Evolutionary conservation across 1,140 invertebrate species (phyloP), one percentile per base, ranked within the genome.

Genomic region (Drosophila orosa): DNA sequence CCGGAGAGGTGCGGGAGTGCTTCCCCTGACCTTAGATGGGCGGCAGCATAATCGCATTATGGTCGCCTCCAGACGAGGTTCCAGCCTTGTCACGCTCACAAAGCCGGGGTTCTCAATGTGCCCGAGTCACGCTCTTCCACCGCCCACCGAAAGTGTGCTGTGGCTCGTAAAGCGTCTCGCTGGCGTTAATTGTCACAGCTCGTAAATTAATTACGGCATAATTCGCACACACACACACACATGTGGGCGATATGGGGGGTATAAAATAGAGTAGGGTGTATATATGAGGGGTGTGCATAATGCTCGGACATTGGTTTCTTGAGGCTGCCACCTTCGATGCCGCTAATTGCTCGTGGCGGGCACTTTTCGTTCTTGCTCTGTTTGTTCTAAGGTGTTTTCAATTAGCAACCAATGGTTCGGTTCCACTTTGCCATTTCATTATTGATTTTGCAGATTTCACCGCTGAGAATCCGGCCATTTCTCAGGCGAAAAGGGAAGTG

Each of bases 181-280:
- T 78, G 72, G 78, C 84, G 84, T 89, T 87, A 87, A 87, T 89
- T 87, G 84, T 87, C 84, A 87, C 84, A 87, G 84, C 80, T 87
- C 80, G 84, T 87, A 87, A 87, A 87, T 87, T 87, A 87, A 87
- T 89, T 89, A 89, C 84, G 84, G 65, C 84, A 87, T 80, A 87
- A 87, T 83, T 74, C 69, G 66, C 67, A 60, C 39, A 54, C 65
- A 59, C 37, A 40, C 60, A 63, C n/a, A n/a, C 58, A 50, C 48
- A 52, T 33, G 48, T 52, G 29, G 29, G 29, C 29, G 22, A 33
- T 52, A 7, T 33, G 48, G 48, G 48, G 17, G 17, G 48, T 27
- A 27, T 12, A 25, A 17, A 3, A 24, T 45, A 12, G 42, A 12
- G 19, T 24, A 12, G 47, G 13, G 42, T 45, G n/a, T 13, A 3